Percentiles rank a stretch among this genome's conserved stretches.
Evolutionary conservation across 2,888 invertebrate genomes (phyloP).

Genomic region (Disparrhopalites patrizii): DNA sequence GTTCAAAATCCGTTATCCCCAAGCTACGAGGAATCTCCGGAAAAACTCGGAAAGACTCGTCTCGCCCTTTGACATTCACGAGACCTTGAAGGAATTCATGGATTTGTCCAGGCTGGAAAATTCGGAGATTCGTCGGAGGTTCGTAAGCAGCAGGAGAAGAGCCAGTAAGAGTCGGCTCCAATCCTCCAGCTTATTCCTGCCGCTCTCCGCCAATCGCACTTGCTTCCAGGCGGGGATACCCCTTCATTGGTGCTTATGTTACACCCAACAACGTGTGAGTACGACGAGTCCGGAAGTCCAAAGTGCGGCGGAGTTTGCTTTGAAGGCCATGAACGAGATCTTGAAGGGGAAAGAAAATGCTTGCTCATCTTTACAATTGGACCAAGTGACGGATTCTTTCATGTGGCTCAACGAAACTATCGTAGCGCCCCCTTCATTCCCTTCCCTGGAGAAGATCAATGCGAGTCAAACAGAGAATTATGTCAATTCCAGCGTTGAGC

Average conservation of each 20-base stretch:
- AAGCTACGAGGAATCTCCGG: constrained; percentile 57
- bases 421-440: too few relatives aligned
- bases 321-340: neutral
- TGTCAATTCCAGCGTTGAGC: neutral
- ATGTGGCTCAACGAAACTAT: neutral
- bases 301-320: neutral
- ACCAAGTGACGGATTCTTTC: neutral
- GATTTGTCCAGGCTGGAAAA: neutral
- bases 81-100: constrained; percentile 68
- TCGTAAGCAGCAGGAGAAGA: neutral
- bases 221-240: constrained; percentile 30
- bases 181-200: constrained; percentile 24
- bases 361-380: neutral
- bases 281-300: neutral
- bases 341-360: neutral
- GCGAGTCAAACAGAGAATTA: neutral
- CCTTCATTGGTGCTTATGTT: constrained; percentile 32
- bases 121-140: neutral
- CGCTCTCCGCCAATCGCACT: constrained; percentile 22
- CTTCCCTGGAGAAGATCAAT: too few relatives aligned
- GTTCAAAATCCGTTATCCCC: constrained; percentile 50
- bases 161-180: neutral
- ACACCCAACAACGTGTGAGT: neutral
- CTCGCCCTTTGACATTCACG: constrained; percentile 77
- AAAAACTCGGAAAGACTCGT: constrained; percentile 56